Evolutionary conservation across 1,140 invertebrate genomes (phyloP).

Genomic region (Metaphire vulgaris): DNA sequence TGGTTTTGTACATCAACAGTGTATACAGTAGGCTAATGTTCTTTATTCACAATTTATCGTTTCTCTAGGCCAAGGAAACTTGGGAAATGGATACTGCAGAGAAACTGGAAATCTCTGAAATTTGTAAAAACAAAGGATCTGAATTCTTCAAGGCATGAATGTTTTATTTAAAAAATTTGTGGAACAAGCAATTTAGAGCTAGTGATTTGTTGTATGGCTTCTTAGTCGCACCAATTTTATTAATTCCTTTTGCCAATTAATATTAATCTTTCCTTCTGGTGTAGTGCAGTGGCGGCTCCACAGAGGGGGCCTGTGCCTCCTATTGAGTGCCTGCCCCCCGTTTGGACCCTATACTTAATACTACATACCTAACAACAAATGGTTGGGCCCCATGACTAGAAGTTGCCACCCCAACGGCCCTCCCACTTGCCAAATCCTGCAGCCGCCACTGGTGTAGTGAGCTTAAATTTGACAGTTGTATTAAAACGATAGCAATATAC

Average conservation of each 20-base stretch:
- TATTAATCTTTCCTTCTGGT: not conserved
- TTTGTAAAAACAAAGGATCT: slow-evolving; percentile 84
- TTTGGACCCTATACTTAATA: too few species aligned
- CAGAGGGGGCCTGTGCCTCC: too few species aligned
- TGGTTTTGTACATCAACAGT: too few species aligned
- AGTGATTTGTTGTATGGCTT: not conserved
- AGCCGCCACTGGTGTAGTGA: too few species aligned
- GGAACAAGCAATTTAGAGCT: not conserved
- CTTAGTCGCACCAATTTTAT: too few species aligned
- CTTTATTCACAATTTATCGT: slow-evolving; percentile 5
- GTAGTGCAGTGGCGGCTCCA: too few species aligned
- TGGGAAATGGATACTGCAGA: slow-evolving; percentile 72
- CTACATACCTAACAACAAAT: too few species aligned
- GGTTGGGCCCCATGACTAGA: too few species aligned
- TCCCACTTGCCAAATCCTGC: not conserved
- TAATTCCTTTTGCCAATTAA: too few species aligned
- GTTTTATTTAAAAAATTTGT: not conserved
- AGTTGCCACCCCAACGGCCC: too few species aligned
- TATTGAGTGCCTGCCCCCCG: too few species aligned
- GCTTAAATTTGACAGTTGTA: not conserved
- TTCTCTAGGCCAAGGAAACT: slow-evolving; percentile 60
- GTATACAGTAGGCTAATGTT: not conserved
- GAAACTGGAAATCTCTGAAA: slow-evolving; percentile 72
- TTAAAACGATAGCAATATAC: not conserved
- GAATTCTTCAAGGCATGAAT: slow-evolving; percentile 71